Percentiles rank a stretch among this genome's conserved stretches.
Conservation (phyloP, 2,888 invertebrate genomes). For the Drosophila imparisetae region DNA sequence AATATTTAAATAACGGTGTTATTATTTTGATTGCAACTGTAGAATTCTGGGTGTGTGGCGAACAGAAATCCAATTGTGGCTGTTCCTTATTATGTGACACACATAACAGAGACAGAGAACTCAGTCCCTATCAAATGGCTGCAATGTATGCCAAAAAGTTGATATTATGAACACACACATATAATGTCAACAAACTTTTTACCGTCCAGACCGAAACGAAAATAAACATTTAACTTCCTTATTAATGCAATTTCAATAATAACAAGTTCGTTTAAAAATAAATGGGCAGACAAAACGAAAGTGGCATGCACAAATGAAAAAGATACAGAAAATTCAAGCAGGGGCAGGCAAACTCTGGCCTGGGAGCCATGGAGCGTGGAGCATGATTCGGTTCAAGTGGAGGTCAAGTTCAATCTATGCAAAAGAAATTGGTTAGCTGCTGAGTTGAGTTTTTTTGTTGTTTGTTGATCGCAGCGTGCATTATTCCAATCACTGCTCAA, state of each 20-base stretch:
- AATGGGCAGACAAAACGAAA: constrained; percentile 66
- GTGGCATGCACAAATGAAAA: constrained; percentile 30
- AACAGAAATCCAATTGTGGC: neutral
- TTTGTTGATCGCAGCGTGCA: constrained; percentile 26
- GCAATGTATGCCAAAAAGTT: constrained; percentile 22
- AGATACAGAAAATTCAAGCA: neutral
- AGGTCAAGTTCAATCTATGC: constrained; percentile 50
- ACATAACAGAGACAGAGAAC: neutral
- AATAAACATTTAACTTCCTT: constrained; percentile 78
- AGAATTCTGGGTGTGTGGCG: constrained; percentile 21
- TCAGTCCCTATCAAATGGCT: neutral
- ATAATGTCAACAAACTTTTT: constrained; percentile 24
- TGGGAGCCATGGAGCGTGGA: neutral
- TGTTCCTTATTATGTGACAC: neutral
- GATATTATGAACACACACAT: too few species aligned
- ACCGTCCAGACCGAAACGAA: constrained; percentile 58
- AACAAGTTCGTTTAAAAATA: constrained; percentile 57
- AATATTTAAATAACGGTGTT: neutral
- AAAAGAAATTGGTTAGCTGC: constrained; percentile 23
- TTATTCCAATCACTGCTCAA: constrained; percentile 48
- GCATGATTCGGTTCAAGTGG: constrained; percentile 41
- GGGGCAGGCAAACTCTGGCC: constrained; percentile 10
- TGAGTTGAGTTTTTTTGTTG: neutral
- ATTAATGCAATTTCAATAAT: constrained; percentile 75
- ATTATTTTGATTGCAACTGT: neutral